Evolutionary conservation across 1,140 invertebrate genomes (phyloP), one percentile per base, ranked within the genome.

Genomic region (Drosophila oshimai): DNA sequence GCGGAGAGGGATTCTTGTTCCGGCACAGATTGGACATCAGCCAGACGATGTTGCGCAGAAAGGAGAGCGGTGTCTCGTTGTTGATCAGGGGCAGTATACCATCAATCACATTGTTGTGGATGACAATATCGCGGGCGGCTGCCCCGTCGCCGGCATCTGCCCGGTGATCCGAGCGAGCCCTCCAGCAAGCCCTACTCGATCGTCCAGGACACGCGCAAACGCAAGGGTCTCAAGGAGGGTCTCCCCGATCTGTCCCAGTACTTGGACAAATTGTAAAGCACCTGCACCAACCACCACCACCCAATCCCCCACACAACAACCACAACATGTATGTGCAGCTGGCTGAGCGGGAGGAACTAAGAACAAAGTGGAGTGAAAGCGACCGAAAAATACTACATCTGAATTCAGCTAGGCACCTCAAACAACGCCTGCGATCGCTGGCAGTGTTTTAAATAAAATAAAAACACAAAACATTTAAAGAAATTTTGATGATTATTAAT

Each of bases 201-300:
- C 90, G 97, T 99, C 47, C 94, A 96, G 94, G 98, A 98, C 47
- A 99, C 97, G 65, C 96, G 99, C 92, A 99, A 99, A 93, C 95
- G 99, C 92, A 99, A 99, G 94, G 99, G 99, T 93, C 93, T 99
- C 86, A 99, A 99, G 92, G 98, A 99, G 92, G 97, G 97, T 92
- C 93, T 99, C 70, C 98, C 98, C 83, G 97, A 98, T 90, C 93
- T 99, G 89, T 92, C 94, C 87, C 95, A 96, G 93, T 99, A 98
- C 92, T 93, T 98, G 92, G 98, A 98, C 93, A 98, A 98, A 94
- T 94, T 98, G 95, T 98, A 98, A 97, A 50, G 68, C 34, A 41
- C 54, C 58, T 28, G 20, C 18, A 15, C 15, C n/a, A n/a, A n/a
- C n/a, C n/a, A n/a, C 17, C 12, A 18, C 39, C 31, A 31, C 45